Conservation (phyloP, 2,888 invertebrate genomes). For the Euphydryas editha region DNA sequence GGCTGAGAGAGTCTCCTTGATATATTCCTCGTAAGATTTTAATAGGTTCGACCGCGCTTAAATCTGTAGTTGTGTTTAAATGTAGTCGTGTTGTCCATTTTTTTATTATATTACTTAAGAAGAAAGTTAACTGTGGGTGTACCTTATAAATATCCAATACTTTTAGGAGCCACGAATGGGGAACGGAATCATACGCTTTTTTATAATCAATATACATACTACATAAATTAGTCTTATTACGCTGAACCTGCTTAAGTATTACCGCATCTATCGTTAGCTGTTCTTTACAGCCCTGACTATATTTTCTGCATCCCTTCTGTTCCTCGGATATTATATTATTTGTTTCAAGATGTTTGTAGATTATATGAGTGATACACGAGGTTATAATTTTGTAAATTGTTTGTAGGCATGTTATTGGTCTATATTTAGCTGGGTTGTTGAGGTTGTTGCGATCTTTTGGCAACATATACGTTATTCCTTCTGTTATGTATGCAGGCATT, state of each 20-base stretch:
- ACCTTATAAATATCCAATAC: slow-evolving; percentile 19
- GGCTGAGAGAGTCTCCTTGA: background rate
- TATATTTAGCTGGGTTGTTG: slow-evolving; percentile 43
- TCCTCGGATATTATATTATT: slow-evolving; percentile 41
- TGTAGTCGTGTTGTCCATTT: slow-evolving; percentile 6
- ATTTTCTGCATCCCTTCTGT: slow-evolving; percentile 27
- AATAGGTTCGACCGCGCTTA: background rate
- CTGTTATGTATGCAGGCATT: slow-evolving; percentile 35
- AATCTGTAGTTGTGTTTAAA: background rate
- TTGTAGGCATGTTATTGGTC: slow-evolving; percentile 47
- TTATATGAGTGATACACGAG: slow-evolving; percentile 39
- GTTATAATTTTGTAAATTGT: slow-evolving; percentile 32
- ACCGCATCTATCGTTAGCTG: slow-evolving; percentile 29
- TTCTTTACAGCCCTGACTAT: slow-evolving; percentile 25
- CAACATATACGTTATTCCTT: slow-evolving; percentile 38
- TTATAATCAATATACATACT: slow-evolving; percentile 21
- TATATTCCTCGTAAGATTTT: background rate
- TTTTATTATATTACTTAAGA: background rate
- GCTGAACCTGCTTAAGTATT: background rate
- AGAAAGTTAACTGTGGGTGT: background rate
- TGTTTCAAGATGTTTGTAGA: slow-evolving; percentile 35
- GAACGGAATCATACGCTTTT: slow-evolving; percentile 27
- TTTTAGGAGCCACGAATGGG: slow-evolving; percentile 14
- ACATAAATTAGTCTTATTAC: background rate
- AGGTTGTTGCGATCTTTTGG: slow-evolving; percentile 38